phyloP scores from a whole-genome alignment of 2,888 invertebrate species.

The Tromatobia lineatoria region DNA sequence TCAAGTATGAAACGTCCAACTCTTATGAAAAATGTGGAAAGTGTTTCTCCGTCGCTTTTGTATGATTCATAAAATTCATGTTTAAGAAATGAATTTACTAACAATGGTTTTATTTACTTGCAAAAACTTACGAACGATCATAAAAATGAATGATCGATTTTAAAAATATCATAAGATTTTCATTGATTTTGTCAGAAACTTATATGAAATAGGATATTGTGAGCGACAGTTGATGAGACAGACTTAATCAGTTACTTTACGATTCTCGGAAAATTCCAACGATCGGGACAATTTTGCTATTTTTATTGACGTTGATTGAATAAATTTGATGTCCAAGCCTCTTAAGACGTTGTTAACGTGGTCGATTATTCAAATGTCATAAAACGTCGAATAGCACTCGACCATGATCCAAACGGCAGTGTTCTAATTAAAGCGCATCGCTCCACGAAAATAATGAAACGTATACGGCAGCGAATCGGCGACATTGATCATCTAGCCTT shows the following conservation, averaged over 20 bases:
- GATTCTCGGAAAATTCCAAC: background rate
- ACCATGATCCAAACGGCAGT: background rate
- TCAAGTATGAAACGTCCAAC: too few relatives aligned
- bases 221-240: background rate
- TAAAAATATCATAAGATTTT: background rate
- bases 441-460: background rate
- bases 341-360: background rate
- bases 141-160: background rate
- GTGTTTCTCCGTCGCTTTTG: background rate
- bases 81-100: too few relatives aligned
- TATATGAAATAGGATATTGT: too few relatives aligned
- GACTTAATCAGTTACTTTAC: background rate
- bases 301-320: background rate
- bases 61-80: too few relatives aligned
- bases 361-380: background rate
- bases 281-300: background rate
- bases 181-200: background rate
- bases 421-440: background rate
- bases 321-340: background rate
- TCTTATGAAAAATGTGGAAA: too few relatives aligned
- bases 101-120: background rate
- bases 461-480: background rate
- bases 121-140: background rate
- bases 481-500: background rate
- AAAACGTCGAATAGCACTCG: background rate